Evolutionary conservation across 2,888 invertebrate genomes (phyloP).

Genomic region (Onthophagus sagittarius): DNA sequence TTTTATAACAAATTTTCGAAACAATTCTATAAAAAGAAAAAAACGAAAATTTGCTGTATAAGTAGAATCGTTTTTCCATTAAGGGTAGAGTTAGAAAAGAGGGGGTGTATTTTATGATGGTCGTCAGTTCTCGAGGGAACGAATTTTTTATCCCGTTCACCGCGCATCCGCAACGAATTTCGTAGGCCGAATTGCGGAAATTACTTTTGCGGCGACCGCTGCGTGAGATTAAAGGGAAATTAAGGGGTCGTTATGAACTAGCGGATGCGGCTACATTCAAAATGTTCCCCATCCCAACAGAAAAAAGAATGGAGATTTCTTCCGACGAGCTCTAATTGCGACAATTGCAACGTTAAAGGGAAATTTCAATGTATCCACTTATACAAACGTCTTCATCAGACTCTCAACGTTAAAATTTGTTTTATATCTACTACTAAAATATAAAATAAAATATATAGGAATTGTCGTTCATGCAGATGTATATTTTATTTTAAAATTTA

Average conservation of each 20-base stretch:
- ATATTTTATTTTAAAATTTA: background rate
- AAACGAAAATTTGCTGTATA: too few species aligned
- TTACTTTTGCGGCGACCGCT: background rate
- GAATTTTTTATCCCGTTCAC: background rate
- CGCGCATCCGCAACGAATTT: background rate
- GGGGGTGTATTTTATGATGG: too few species aligned
- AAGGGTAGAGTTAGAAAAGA: too few species aligned
- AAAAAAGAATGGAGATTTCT: background rate
- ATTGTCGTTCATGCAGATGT: background rate
- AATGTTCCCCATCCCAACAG: background rate
- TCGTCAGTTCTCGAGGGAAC: background rate
- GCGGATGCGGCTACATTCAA: background rate
- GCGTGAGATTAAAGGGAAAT: background rate
- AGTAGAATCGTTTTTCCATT: too few species aligned
- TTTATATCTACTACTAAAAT: background rate
- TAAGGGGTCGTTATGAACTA: background rate
- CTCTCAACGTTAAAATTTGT: too few species aligned
- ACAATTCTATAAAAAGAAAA: too few species aligned
- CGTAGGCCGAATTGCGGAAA: background rate
- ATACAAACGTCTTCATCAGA: background rate
- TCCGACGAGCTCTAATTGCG: background rate
- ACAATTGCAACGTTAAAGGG: background rate
- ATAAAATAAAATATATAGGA: background rate
- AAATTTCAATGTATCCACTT: background rate
- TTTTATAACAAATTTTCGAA: too few species aligned